Evolutionary conservation across 2,113 vertebrate genomes (phyloP).

Genomic region (Micronycteris hirsuta): DNA sequence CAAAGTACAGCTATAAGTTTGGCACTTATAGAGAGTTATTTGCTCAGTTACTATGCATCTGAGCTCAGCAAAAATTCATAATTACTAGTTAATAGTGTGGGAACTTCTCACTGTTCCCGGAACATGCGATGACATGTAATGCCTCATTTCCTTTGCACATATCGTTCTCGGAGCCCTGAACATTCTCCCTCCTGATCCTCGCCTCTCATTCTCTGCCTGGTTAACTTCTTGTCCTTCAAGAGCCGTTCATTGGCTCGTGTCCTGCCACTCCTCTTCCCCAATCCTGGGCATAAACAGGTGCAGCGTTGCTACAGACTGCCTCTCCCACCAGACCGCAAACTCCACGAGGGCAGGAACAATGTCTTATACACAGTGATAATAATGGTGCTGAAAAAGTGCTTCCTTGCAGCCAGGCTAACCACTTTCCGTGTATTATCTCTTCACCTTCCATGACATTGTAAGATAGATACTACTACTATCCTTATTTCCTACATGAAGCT

Average conservation of each 20-base stretch:
- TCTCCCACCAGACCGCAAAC: background rate
- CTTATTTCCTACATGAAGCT: background rate
- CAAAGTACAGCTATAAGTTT: background rate
- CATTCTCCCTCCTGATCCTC: background rate
- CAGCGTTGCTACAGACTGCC: background rate
- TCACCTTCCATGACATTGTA: background rate
- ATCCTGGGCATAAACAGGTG: background rate
- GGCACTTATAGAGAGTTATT: background rate
- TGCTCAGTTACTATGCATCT: background rate
- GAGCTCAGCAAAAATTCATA: conserved; percentile 25
- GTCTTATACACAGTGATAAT: background rate
- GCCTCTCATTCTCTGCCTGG: background rate
- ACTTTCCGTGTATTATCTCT: background rate
- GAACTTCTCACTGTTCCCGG: background rate
- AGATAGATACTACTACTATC: background rate
- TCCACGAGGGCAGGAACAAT: background rate
- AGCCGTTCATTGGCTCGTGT: background rate
- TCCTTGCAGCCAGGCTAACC: background rate
- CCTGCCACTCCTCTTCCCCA: background rate
- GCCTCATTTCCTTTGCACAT: background rate
- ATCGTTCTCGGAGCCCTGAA: background rate
- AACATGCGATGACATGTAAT: background rate
- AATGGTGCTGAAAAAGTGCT: background rate
- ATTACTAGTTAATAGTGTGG: background rate
- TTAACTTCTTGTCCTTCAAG: conserved; percentile 11